Conservation (phyloP, 2,888 invertebrate species). For the Aphidius colemani region DNA sequence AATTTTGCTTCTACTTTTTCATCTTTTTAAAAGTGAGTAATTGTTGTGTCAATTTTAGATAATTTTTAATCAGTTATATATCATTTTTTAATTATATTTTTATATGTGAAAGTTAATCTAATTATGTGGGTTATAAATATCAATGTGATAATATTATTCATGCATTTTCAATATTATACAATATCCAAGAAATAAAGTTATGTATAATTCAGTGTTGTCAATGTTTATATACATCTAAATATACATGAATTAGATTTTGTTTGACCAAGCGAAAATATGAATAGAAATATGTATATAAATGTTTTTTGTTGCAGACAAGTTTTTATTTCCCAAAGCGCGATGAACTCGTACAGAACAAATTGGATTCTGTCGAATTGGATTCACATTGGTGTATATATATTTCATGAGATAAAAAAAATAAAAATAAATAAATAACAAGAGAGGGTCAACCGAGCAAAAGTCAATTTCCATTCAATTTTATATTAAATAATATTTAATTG, state of each 20-base stretch:
- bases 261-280: constrained; percentile 13
- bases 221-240: constrained; percentile 25
- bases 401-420: no score
- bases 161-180: no score
- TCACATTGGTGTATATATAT: constrained; percentile 20
- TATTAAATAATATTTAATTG: no score
- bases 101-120: no score
- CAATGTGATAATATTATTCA: no score
- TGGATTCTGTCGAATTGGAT: constrained; percentile 27
- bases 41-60: no score
- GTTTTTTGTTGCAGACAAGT: constrained; percentile 20
- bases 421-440: background rate
- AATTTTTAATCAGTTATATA: no score
- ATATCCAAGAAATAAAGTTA: background rate
- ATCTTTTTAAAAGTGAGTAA: no score
- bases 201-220: constrained; percentile 11
- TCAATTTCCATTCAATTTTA: no score
- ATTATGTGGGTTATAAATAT: no score
- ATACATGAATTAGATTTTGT: constrained; percentile 32
- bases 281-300: background rate
- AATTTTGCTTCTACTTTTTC: no score
- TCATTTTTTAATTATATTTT: no score
- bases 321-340: constrained; percentile 30
- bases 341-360: constrained; percentile 22
- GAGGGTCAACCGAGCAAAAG: background rate